A percentile compares a stretch with the other conserved stretches of the same genome.
phyloP scores from a whole-genome alignment of 2,113 vertebrate genomes.

The Seriola aureovittata region DNA sequence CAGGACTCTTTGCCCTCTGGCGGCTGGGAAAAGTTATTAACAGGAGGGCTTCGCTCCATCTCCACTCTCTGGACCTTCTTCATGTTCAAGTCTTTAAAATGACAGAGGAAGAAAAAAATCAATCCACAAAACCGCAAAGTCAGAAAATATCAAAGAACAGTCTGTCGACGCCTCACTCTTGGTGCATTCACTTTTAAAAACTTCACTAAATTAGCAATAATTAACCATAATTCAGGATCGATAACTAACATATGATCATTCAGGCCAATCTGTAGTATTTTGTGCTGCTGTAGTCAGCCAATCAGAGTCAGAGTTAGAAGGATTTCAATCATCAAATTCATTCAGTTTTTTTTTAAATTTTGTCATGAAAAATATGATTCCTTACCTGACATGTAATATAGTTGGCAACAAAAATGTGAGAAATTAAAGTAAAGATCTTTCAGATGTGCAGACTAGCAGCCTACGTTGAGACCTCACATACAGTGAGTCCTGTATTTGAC shows the following conservation, averaged over 20 bases:
- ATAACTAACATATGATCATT: background rate
- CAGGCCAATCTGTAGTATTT: too few species aligned
- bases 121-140: background rate
- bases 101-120: background rate
- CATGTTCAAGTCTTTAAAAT: constrained; percentile 69
- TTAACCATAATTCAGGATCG: background rate
- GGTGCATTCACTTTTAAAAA: too few species aligned
- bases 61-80: constrained; percentile 74
- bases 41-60: constrained; percentile 30
- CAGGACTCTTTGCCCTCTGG: constrained; percentile 66
- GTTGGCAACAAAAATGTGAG: background rate
- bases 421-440: background rate
- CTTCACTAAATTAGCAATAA: background rate
- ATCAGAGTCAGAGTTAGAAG: too few species aligned
- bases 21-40: constrained; percentile 47
- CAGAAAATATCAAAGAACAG: background rate
- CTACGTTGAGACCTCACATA: too few species aligned
- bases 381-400: background rate
- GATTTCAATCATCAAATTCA: too few species aligned
- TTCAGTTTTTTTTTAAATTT: too few species aligned
- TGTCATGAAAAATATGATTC: too few species aligned
- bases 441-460: too few species aligned
- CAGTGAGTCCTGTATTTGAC: too few species aligned
- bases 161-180: too few species aligned
- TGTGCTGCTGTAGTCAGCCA: too few species aligned